phyloP scores from a whole-genome alignment of 1,140 invertebrate genomes.

The Potamilus streckersoni region DNA sequence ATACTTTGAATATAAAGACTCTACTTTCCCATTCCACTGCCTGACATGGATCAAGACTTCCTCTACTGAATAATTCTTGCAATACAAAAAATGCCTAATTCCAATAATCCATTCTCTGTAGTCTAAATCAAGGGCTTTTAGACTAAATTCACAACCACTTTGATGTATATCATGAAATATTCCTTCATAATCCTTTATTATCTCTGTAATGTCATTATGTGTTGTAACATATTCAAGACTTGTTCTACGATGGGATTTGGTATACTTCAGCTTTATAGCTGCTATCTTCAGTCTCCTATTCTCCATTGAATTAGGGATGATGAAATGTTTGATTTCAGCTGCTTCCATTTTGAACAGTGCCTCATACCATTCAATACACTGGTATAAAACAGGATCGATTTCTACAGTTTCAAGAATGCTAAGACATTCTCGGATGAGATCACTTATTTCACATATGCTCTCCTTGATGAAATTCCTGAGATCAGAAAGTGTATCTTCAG shows the following conservation, averaged over 20 bases:
- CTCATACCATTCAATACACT: conserved; percentile 16
- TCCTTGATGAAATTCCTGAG: conserved; percentile 14
- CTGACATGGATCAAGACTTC: conserved; percentile 22
- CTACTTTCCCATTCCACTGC: conserved; percentile 22
- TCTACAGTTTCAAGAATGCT: conserved; percentile 15
- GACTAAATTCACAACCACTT: background rate
- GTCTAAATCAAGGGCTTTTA: conserved; percentile 32
- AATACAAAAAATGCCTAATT: conserved; percentile 21
- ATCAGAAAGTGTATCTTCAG: background rate
- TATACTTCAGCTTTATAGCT: conserved; percentile 30
- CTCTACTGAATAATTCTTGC: conserved; percentile 21
- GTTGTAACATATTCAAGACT: conserved; percentile 17
- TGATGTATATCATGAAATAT: conserved; percentile 20
- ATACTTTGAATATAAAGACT: conserved; percentile 27
- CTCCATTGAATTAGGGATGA: conserved; percentile 9
- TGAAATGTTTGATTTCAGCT: conserved; percentile 5
- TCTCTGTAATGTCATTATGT: conserved; percentile 11
- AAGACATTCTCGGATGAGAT: conserved; percentile 34
- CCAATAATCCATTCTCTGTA: conserved; percentile 40
- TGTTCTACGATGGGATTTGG: background rate
- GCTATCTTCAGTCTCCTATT: conserved; percentile 26
- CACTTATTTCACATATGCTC: conserved; percentile 25
- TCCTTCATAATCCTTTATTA: conserved; percentile 22
- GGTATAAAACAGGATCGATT: conserved; percentile 5
- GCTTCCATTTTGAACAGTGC: conserved; percentile 18